Conservation (phyloP, 2,797 vertebrate genomes). For the Danio jaintianensis region DNA sequence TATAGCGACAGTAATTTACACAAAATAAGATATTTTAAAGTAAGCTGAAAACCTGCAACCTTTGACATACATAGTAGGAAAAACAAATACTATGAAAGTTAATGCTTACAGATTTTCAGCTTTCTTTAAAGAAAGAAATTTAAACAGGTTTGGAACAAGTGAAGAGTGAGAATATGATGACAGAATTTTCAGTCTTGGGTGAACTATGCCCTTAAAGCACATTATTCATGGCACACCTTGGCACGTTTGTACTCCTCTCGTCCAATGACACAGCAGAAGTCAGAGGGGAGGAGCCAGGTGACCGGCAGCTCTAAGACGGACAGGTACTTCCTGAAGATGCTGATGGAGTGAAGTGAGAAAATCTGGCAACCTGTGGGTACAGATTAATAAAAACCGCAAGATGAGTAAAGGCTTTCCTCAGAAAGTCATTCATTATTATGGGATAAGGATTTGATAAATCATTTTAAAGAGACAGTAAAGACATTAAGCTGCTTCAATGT, state of each 20-base stretch:
- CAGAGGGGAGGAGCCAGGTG: slow-evolving; percentile 79
- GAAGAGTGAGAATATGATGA: too few species aligned
- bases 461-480: neutral
- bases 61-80: too few species aligned
- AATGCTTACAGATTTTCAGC: too few species aligned
- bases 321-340: slow-evolving; percentile 88
- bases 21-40: too few species aligned
- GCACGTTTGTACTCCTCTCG: slow-evolving; percentile 80
- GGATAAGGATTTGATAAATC: neutral
- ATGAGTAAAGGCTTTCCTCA: neutral
- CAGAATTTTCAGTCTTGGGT: too few species aligned
- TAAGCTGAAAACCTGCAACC: too few species aligned
- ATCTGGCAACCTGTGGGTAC: slow-evolving; percentile 80
- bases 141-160: too few species aligned
- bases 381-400: slow-evolving; percentile 32
- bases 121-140: too few species aligned
- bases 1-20: neutral
- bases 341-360: slow-evolving; percentile 85
- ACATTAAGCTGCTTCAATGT: neutral
- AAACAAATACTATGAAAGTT: too few species aligned
- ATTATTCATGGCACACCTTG: slow-evolving; percentile 79
- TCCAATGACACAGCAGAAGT: slow-evolving; percentile 81
- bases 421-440: neutral
- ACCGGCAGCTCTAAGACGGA: slow-evolving; percentile 88
- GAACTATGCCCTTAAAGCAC: neutral